A percentile compares a stretch with the other conserved stretches of the same genome.
Evolutionary conservation across 2,888 invertebrate species (phyloP).

Genomic region (Pterostichus madidus): DNA sequence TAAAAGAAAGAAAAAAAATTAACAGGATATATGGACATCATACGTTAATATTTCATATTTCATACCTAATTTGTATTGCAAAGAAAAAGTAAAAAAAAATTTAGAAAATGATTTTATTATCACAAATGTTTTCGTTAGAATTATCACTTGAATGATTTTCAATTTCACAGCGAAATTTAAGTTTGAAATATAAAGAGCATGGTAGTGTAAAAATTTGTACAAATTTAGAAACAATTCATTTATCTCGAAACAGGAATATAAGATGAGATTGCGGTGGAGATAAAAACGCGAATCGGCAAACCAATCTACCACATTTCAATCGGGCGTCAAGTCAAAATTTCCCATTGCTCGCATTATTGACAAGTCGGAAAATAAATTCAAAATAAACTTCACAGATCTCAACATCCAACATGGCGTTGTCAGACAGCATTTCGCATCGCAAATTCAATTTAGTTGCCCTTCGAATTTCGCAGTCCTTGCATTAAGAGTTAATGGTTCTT

Average conservation of each 20-base stretch:
- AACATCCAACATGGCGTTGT: constrained; percentile 3
- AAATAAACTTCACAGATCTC: constrained; percentile 27
- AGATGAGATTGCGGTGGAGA: constrained; percentile 8
- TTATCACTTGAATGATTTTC: too few relatives aligned
- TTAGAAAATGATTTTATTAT: too few relatives aligned
- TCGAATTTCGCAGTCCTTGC: constrained; percentile 48
- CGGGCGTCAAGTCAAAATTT: constrained; percentile 17
- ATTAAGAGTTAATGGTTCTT: constrained; percentile 61
- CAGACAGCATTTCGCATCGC: constrained; percentile 45
- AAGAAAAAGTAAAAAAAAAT: too few relatives aligned
- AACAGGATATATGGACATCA: too few relatives aligned
- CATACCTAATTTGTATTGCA: too few relatives aligned
- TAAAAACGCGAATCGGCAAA: background rate
- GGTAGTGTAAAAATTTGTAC: background rate
- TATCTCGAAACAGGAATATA: constrained; percentile 22
- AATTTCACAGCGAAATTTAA: background rate
- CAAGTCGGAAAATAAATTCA: constrained; percentile 47
- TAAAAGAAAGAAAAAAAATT: too few relatives aligned
- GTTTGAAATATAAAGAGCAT: constrained; percentile 17
- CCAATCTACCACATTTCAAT: constrained; percentile 35
- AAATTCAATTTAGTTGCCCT: constrained; percentile 61
- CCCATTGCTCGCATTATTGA: constrained; percentile 29
- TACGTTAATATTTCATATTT: too few relatives aligned
- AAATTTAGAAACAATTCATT: constrained; percentile 14
- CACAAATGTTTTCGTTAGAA: too few relatives aligned